Evolutionary conservation across 1,140 invertebrate genomes (phyloP).

Genomic region (Chionoecetes opilio): DNA sequence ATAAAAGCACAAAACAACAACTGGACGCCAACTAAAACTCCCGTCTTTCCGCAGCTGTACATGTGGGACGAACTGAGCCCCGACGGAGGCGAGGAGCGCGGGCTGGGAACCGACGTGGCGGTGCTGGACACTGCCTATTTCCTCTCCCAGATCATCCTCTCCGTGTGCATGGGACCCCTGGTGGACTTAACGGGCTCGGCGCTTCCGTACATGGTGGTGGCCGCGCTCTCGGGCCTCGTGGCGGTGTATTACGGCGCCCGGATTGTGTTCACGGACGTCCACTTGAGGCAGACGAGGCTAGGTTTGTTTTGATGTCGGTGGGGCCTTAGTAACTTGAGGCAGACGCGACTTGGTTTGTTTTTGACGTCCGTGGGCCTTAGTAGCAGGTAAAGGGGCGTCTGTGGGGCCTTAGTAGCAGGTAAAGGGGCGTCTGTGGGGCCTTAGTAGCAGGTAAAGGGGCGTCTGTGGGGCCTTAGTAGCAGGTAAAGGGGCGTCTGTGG

Average conservation of each 20-base stretch:
- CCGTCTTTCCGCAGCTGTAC: slow-evolving; percentile 56
- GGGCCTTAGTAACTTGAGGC: slow-evolving; percentile 28
- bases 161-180: slow-evolving; percentile 84
- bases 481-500: too few relatives aligned
- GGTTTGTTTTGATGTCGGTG: slow-evolving; percentile 62
- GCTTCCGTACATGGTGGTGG: slow-evolving; percentile 84
- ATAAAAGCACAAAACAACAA: too few relatives aligned
- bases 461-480: too few relatives aligned
- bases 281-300: slow-evolving; percentile 71
- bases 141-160: slow-evolving; percentile 85
- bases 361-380: too few relatives aligned
- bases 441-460: too few relatives aligned
- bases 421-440: too few relatives aligned
- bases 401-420: too few relatives aligned
- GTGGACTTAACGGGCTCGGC: slow-evolving; percentile 84
- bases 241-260: slow-evolving; percentile 75
- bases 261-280: slow-evolving; percentile 80
- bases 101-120: slow-evolving; percentile 85
- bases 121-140: slow-evolving; percentile 85
- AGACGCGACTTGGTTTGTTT: slow-evolving; percentile 67
- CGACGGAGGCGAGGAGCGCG: slow-evolving; percentile 81
- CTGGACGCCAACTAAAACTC: too few relatives aligned
- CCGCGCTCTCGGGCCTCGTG: slow-evolving; percentile 81
- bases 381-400: too few relatives aligned
- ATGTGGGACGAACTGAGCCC: slow-evolving; percentile 66